Conservation (phyloP, 2,888 invertebrate genomes). For the Tipula lateralis region DNA sequence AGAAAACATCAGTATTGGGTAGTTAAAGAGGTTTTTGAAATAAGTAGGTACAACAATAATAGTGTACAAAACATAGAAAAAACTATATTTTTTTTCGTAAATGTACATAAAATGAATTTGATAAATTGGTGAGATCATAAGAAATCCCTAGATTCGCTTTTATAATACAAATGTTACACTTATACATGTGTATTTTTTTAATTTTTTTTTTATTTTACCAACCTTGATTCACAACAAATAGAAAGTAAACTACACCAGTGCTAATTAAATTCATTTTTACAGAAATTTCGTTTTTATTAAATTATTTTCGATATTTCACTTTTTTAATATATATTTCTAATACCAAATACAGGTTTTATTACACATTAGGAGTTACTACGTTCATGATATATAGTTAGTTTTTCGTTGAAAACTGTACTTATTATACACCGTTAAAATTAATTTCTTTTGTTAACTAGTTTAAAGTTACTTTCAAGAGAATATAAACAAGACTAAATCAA, state of each 20-base stretch:
- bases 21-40: too few relatives aligned
- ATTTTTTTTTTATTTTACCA: not conserved
- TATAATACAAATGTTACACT: too few relatives aligned
- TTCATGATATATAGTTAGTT: not conserved
- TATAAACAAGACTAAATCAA: not conserved
- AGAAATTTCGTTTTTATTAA: not conserved
- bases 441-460: not conserved
- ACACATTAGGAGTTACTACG: not conserved
- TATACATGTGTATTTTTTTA: not conserved
- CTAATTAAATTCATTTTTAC: not conserved
- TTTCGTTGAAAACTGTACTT: not conserved
- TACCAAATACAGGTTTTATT: not conserved
- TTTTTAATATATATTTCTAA: not conserved
- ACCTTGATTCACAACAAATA: conserved; percentile 1
- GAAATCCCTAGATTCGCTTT: too few relatives aligned
- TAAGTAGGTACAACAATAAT: too few relatives aligned
- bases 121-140: too few relatives aligned
- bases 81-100: too few relatives aligned
- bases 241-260: not conserved
- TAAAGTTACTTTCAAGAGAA: not conserved
- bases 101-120: too few relatives aligned
- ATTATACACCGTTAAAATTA: not conserved
- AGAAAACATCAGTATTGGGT: too few relatives aligned
- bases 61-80: too few relatives aligned
- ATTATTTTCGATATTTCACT: not conserved